Conservation (phyloP, 2,888 invertebrate species). For the Automeris io region DNA sequence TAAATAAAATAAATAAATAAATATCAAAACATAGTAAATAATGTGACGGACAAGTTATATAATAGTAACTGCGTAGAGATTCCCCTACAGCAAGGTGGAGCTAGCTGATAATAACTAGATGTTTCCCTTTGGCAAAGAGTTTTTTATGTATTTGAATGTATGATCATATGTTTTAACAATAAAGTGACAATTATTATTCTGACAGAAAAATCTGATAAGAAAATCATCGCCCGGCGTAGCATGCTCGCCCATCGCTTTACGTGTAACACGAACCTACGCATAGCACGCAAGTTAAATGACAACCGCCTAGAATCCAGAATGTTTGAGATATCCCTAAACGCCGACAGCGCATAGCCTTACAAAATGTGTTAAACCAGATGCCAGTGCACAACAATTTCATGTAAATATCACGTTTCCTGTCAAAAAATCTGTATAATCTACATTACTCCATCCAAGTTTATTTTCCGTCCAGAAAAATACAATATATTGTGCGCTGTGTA, state of each 20-base stretch:
- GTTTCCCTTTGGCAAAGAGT: no score
- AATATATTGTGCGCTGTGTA: slow-evolving; percentile 1
- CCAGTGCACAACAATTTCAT: slow-evolving; percentile 1
- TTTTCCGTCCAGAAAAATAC: neutral
- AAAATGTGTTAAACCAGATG: slow-evolving; percentile 6
- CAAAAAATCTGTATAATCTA: slow-evolving; percentile 13
- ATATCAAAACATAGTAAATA: no score
- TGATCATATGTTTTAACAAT: no score
- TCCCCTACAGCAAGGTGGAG: no score
- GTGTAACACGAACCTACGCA: neutral
- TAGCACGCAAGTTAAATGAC: slow-evolving; percentile 8
- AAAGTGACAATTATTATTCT: no score
- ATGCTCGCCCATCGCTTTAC: neutral
- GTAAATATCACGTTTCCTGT: slow-evolving; percentile 18
- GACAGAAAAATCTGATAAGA: neutral
- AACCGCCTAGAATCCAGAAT: slow-evolving; percentile 7
- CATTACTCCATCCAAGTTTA: neutral
- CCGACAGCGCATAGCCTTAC: slow-evolving; percentile 2
- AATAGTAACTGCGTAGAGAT: no score
- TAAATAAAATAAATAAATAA: no score
- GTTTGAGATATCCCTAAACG: slow-evolving; percentile 9
- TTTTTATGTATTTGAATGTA: no score
- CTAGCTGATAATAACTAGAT: no score
- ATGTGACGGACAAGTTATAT: no score
- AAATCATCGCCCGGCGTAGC: neutral